These are phyloP conservation scores for Nomada flava DNA, from an alignment of 2,888 invertebrate genomes.

Conservation along the genomic window DNA sequence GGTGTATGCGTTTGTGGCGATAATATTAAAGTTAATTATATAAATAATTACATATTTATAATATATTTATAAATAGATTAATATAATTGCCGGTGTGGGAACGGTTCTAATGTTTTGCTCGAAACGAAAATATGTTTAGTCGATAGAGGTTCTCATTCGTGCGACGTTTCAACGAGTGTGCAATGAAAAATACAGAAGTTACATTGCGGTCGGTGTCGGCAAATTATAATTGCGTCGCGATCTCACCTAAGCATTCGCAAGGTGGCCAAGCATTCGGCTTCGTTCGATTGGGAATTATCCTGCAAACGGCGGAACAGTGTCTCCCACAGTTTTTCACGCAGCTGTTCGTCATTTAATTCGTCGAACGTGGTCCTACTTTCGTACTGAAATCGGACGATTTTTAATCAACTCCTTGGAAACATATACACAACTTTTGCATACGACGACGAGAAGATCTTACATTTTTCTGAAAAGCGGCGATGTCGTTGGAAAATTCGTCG, in stretches of 20 bases:
- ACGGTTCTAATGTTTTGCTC: slow-evolving; percentile 15
- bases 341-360: slow-evolving; percentile 86
- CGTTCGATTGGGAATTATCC: slow-evolving; percentile 84
- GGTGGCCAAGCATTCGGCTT: slow-evolving; percentile 86
- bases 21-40: background rate
- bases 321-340: slow-evolving; percentile 87
- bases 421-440: background rate
- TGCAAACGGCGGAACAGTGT: slow-evolving; percentile 87
- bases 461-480: slow-evolving; percentile 83
- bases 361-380: slow-evolving; percentile 87
- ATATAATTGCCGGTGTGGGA: background rate
- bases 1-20: background rate
- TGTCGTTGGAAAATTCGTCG: slow-evolving; percentile 73
- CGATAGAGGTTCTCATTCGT: background rate
- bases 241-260: slow-evolving; percentile 89
- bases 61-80: too few species aligned
- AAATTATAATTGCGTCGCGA: background rate
- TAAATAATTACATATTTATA: too few species aligned
- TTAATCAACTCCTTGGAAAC: background rate
- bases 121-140: slow-evolving; percentile 28
- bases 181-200: background rate
- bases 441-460: slow-evolving; percentile 76
- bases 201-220: background rate
- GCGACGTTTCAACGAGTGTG: background rate
- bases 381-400: slow-evolving; percentile 82